These are phyloP conservation scores for Xestoiulus laeticollis DNA, from an alignment of 2,888 invertebrate genomes.

Conservation along the genomic window DNA sequence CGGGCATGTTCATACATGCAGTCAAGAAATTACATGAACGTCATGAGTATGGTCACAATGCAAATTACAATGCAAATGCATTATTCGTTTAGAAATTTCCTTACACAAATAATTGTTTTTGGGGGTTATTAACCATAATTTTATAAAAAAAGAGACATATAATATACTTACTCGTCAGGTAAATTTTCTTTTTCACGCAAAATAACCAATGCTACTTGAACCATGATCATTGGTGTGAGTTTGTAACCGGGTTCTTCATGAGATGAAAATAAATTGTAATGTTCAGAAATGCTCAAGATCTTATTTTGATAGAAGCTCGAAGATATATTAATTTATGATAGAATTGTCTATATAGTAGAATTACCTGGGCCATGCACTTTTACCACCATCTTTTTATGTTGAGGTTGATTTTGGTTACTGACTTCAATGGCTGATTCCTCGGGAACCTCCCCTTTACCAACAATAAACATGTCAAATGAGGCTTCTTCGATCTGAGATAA, in stretches of 20 bases:
- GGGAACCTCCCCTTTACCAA: slow-evolving; percentile 7
- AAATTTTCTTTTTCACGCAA: slow-evolving; percentile 79
- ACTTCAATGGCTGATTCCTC: not conserved
- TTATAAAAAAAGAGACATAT: not conserved
- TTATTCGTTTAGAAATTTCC: no score
- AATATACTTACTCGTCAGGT: slow-evolving; percentile 73
- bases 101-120: no score
- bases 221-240: slow-evolving; percentile 77
- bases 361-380: slow-evolving; percentile 47
- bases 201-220: slow-evolving; percentile 78
- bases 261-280: not conserved
- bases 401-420: not conserved
- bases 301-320: no score
- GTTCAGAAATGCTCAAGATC: not conserved
- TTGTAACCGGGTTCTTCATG: slow-evolving; percentile 82
- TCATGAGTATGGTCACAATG: no score
- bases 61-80: no score
- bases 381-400: slow-evolving; percentile 29
- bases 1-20: no score
- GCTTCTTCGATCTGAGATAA: not conserved
- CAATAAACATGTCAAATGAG: slow-evolving; percentile 44
- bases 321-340: no score
- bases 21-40: no score
- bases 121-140: no score
- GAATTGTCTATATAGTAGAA: no score